Conservation (phyloP, 2,888 invertebrate species). For the Clistopyga incitator region DNA sequence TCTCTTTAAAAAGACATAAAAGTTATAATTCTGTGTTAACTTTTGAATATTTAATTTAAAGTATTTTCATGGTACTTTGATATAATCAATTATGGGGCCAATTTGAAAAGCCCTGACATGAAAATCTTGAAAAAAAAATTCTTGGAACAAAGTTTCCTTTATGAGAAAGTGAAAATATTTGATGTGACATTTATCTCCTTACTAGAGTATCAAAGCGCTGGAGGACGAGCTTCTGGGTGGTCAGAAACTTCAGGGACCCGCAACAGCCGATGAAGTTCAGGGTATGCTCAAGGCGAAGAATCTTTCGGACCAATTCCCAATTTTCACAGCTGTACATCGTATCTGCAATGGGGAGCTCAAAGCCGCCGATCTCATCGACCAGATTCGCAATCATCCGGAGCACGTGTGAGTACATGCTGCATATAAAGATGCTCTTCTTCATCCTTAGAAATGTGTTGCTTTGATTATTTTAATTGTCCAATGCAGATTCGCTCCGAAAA, state of each 20-base stretch:
- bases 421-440: background rate
- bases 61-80: too few species aligned
- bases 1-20: too few species aligned
- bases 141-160: too few species aligned
- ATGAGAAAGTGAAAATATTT: too few species aligned
- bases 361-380: constrained; percentile 94
- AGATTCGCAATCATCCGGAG: constrained; percentile 97
- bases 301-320: constrained; percentile 96
- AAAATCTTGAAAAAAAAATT: too few species aligned
- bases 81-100: too few species aligned
- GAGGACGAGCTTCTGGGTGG: constrained; percentile 98
- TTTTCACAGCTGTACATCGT: constrained; percentile 97
- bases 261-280: constrained; percentile 98
- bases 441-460: constrained; percentile 1
- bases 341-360: constrained; percentile 95
- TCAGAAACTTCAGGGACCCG: constrained; percentile 98
- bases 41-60: too few species aligned
- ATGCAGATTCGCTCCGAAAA: constrained; percentile 75
- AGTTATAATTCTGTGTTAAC: too few species aligned
- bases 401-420: constrained; percentile 92
- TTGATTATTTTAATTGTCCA: constrained; percentile 51
- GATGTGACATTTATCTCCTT: background rate
- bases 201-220: constrained; percentile 91
- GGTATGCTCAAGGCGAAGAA: constrained; percentile 95
- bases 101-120: too few species aligned